These are phyloP conservation scores for Adoxophyes honmai DNA, from an alignment of 1,140 invertebrate genomes.

Conservation along the genomic window DNA sequence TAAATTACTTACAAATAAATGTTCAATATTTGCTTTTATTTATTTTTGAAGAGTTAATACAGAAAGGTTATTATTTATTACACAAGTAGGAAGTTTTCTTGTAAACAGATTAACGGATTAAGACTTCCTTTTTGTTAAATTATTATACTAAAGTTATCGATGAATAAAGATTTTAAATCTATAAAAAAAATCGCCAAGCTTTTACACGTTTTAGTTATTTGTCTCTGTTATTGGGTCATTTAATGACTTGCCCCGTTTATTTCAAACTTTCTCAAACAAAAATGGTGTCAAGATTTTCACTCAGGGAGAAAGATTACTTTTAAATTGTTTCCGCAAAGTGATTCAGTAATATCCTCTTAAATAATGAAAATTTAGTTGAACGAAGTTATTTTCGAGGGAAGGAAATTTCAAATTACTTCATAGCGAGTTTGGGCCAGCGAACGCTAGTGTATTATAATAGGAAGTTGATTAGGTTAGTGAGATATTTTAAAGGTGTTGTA, in stretches of 20 bases:
- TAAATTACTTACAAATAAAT: too few relatives aligned
- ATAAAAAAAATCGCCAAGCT: too few relatives aligned
- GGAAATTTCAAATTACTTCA: slow-evolving; percentile 5
- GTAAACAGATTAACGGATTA: too few relatives aligned
- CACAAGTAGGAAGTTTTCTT: too few relatives aligned
- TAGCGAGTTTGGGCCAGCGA: background rate
- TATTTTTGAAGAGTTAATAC: too few relatives aligned
- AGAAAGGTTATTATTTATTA: too few relatives aligned
- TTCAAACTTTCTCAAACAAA: slow-evolving; percentile 19
- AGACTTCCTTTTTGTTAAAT: too few relatives aligned
- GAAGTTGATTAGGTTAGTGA: too few relatives aligned
- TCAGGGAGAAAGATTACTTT: slow-evolving; percentile 4
- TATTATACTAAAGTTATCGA: too few relatives aligned
- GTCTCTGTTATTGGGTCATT: slow-evolving; percentile 41
- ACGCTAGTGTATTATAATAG: background rate
- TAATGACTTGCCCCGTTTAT: background rate
- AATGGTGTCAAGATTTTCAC: slow-evolving; percentile 9
- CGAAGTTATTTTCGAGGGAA: slow-evolving; percentile 4
- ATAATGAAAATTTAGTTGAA: slow-evolving; percentile 13
- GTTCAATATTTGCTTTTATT: too few relatives aligned
- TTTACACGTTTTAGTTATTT: slow-evolving; percentile 20
- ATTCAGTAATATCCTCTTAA: slow-evolving; percentile 15
- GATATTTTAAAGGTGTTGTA: too few relatives aligned
- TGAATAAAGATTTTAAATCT: too few relatives aligned
- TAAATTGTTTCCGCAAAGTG: slow-evolving; percentile 8